Percentiles rank a stretch among this genome's conserved stretches.
phyloP scores from a whole-genome alignment of 2,113 vertebrate species.

The Eleginops maclovinus region DNA sequence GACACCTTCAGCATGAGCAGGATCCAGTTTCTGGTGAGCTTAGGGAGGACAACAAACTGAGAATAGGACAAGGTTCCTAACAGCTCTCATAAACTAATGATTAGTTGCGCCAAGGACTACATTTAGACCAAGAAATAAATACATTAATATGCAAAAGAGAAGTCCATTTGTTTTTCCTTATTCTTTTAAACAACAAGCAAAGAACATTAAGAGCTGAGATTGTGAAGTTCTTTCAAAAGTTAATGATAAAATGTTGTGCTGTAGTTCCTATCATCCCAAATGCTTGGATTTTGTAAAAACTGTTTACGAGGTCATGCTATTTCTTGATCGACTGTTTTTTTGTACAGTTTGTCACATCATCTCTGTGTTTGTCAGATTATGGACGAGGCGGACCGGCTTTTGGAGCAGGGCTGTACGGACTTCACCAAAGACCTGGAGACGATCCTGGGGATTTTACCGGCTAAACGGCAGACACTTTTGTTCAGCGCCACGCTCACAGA shows the following conservation, averaged over 20 bases:
- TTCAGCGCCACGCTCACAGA: constrained; percentile 95
- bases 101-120: not conserved
- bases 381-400: constrained; percentile 92
- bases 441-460: constrained; percentile 85
- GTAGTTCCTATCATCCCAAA: not conserved
- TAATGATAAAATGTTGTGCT: too few species aligned
- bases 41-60: not conserved
- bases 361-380: constrained; percentile 84
- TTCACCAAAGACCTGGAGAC: constrained; percentile 93
- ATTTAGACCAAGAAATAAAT: not conserved
- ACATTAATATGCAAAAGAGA: not conserved
- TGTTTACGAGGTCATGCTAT: not conserved
- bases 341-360: not conserved
- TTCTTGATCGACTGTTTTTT: not conserved
- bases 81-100: not conserved
- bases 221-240: too few species aligned
- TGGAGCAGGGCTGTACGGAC: constrained; percentile 94
- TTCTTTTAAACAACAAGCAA: not conserved
- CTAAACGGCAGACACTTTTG: constrained; percentile 89
- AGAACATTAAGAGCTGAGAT: not conserved
- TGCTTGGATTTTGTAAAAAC: too few species aligned
- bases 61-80: not conserved
- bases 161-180: not conserved
- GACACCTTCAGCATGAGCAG: constrained; percentile 90
- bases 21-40: constrained; percentile 89